Evolutionary conservation across 2,113 vertebrate genomes (phyloP).

Genomic region (Eleginops maclovinus): DNA sequence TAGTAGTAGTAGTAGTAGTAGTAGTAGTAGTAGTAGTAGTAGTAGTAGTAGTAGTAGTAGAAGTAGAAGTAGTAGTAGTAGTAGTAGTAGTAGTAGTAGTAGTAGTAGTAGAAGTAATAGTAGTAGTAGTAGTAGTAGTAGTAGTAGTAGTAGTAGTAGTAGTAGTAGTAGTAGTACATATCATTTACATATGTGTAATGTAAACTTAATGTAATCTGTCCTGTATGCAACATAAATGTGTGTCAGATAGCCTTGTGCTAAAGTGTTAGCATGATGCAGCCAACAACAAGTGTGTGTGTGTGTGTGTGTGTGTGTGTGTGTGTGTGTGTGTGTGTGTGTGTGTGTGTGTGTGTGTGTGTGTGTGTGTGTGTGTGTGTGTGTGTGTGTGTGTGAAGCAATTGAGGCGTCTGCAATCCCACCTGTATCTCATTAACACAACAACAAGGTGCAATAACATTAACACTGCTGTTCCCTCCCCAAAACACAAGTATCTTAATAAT

Average conservation of each 20-base stretch:
- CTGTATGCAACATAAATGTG: background rate
- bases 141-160: background rate
- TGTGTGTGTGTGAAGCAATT: slow-evolving; percentile 14
- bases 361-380: slow-evolving; percentile 20
- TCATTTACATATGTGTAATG: no score
- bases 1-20: no score
- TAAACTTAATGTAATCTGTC: no score
- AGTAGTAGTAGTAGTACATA: no score
- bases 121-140: no score
- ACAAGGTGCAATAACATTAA: slow-evolving; percentile 60
- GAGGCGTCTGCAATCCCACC: slow-evolving; percentile 40
- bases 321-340: slow-evolving; percentile 23
- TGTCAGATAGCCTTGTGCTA: background rate
- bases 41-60: no score
- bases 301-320: slow-evolving; percentile 17
- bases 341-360: slow-evolving; percentile 20
- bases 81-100: no score
- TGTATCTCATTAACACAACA: slow-evolving; percentile 68
- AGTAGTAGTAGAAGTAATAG: no score
- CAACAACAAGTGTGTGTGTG: background rate
- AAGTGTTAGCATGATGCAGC: background rate
- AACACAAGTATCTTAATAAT: slow-evolving; percentile 47
- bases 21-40: background rate
- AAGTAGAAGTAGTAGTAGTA: no score
- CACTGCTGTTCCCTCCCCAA: slow-evolving; percentile 38